Conservation (phyloP, 2,113 vertebrate species). For the Echinops telfairi region DNA sequence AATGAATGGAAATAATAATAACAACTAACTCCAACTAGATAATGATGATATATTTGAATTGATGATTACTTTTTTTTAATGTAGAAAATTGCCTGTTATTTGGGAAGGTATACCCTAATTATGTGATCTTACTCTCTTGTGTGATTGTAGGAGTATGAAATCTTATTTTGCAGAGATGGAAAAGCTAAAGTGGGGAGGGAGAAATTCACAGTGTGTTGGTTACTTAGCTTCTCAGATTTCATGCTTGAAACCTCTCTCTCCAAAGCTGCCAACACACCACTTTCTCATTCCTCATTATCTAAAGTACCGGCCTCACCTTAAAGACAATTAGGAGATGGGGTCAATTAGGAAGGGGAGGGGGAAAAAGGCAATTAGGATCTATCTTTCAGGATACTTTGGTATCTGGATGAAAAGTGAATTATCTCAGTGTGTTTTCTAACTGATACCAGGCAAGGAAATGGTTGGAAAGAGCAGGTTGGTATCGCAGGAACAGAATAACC, state of each 20-base stretch:
- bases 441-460: not conserved
- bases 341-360: too few species aligned
- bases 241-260: not conserved
- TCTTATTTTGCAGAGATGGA: not conserved
- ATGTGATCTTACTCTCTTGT: not conserved
- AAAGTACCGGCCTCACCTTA: not conserved
- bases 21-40: not conserved
- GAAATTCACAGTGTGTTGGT: not conserved
- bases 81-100: slow-evolving; percentile 25
- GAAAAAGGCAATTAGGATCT: not conserved
- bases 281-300: not conserved
- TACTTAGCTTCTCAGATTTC: not conserved
- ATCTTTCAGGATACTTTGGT: slow-evolving; percentile 4
- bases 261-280: not conserved
- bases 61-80: not conserved
- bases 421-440: not conserved
- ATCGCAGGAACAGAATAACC: slow-evolving; percentile 30
- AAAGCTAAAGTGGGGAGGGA: not conserved
- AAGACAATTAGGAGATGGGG: not conserved
- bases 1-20: not conserved
- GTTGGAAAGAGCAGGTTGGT: slow-evolving; percentile 3
- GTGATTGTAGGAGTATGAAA: not conserved
- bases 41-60: not conserved
- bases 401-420: slow-evolving; percentile 28
- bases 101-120: not conserved